These are phyloP conservation scores for Callionymus lyra DNA, from an alignment of 2,113 vertebrate species.

Conservation along the genomic window DNA sequence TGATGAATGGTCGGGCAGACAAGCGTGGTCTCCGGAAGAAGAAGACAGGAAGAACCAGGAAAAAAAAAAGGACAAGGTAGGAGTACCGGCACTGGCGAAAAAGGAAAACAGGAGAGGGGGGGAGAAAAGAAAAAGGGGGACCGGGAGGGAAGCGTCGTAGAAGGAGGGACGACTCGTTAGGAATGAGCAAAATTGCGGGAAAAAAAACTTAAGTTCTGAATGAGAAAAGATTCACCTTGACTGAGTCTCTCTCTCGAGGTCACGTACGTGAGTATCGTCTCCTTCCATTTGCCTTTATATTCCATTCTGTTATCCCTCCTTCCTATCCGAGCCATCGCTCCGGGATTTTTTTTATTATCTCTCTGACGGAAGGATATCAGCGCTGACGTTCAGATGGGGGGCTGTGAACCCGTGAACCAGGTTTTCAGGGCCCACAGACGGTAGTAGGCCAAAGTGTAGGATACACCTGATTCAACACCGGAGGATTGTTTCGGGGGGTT, in stretches of 20 bases:
- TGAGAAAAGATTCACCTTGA: slow-evolving; percentile 8
- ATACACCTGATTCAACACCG: no score
- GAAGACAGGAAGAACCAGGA: slow-evolving; percentile 34
- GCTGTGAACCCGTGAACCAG: slow-evolving; percentile 41
- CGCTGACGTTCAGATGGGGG: slow-evolving; percentile 42
- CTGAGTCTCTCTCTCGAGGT: slow-evolving; percentile 31
- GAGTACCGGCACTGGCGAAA: slow-evolving; percentile 47
- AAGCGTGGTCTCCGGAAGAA: slow-evolving; percentile 50
- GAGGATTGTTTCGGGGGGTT: no score
- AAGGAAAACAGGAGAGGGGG: slow-evolving; percentile 42
- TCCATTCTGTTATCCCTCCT: not conserved
- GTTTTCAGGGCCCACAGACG: slow-evolving; percentile 46
- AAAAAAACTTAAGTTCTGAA: slow-evolving; percentile 9
- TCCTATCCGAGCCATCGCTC: no score
- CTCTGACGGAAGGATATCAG: slow-evolving; percentile 47
- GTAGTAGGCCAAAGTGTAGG: slow-evolving; percentile 19
- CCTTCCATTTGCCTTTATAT: slow-evolving; percentile 7
- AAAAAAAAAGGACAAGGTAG: slow-evolving; percentile 36
- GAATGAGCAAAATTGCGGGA: slow-evolving; percentile 54
- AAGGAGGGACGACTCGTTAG: slow-evolving; percentile 49
- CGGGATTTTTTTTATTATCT: not conserved
- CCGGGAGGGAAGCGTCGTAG: slow-evolving; percentile 49
- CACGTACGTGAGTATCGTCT: slow-evolving; percentile 53
- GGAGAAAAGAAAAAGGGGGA: slow-evolving; percentile 33
- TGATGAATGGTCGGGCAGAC: slow-evolving; percentile 40